Conservation (phyloP, 2,797 vertebrate species). For the Gallinago nigripennis region DNA sequence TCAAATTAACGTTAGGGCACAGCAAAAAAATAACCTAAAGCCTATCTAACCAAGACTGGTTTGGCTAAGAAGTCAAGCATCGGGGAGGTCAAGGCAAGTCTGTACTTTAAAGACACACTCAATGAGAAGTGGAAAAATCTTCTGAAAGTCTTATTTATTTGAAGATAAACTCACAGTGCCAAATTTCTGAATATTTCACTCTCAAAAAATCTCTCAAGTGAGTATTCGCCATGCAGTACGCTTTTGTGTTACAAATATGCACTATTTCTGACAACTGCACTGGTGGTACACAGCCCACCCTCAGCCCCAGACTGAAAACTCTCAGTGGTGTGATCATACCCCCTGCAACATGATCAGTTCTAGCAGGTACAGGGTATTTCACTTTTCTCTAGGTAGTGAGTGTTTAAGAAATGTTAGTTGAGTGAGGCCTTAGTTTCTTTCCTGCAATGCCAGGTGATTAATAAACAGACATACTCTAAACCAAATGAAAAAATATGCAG, state of each 20-base stretch:
- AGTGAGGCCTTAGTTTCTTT: neutral
- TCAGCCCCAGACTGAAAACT: fast-evolving
- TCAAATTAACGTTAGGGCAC: neutral
- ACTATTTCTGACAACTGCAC: neutral
- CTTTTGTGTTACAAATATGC: neutral
- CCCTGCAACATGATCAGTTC: neutral
- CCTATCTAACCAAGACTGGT: neutral
- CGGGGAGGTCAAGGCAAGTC: neutral
- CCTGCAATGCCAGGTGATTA: neutral
- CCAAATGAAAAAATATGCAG: neutral
- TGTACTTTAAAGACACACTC: neutral
- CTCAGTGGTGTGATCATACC: too few relatives aligned
- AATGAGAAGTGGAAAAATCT: neutral
- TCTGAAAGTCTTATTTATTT: neutral
- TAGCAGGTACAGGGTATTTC: neutral
- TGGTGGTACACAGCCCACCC: too few relatives aligned
- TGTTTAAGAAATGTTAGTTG: neutral
- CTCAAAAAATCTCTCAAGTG: neutral
- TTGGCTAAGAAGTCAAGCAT: neutral
- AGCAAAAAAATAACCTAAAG: neutral
- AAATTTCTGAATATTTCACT: neutral
- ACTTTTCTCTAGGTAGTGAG: neutral
- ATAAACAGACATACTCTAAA: neutral
- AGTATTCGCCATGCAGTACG: neutral
- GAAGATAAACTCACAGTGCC: neutral